Conservation (phyloP, 2,113 vertebrate genomes). For the Limnothrissa miodon region DNA sequence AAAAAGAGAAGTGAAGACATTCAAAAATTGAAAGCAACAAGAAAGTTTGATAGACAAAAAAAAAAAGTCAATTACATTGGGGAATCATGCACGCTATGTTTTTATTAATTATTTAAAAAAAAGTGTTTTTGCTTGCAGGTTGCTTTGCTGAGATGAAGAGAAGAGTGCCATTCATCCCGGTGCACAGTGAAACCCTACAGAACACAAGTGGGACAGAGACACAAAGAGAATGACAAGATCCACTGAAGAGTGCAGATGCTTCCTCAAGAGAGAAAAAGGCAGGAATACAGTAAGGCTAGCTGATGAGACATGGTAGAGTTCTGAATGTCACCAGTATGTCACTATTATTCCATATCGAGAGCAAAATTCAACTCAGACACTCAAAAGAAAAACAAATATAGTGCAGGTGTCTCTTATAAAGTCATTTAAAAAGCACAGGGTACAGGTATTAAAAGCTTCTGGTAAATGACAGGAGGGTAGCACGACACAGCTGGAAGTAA, state of each 20-base stretch:
- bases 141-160: background rate
- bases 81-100: background rate
- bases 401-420: background rate
- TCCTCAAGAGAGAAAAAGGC: background rate
- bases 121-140: background rate
- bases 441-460: background rate
- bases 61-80: background rate
- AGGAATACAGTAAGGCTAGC: background rate
- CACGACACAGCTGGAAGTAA: background rate
- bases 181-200: background rate
- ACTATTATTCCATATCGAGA: background rate
- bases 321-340: background rate
- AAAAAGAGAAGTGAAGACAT: background rate
- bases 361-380: background rate
- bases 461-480: background rate
- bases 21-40: background rate
- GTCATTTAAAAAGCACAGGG: background rate
- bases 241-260: background rate
- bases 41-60: background rate
- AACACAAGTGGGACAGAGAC: background rate
- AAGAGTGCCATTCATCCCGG: background rate
- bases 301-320: background rate
- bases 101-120: too few relatives aligned
- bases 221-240: slow-evolving; percentile 7
- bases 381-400: background rate